Base-by-base conservation (phyloP, 2,888 invertebrate species). In the Enchytraeus crypticus region DNA sequence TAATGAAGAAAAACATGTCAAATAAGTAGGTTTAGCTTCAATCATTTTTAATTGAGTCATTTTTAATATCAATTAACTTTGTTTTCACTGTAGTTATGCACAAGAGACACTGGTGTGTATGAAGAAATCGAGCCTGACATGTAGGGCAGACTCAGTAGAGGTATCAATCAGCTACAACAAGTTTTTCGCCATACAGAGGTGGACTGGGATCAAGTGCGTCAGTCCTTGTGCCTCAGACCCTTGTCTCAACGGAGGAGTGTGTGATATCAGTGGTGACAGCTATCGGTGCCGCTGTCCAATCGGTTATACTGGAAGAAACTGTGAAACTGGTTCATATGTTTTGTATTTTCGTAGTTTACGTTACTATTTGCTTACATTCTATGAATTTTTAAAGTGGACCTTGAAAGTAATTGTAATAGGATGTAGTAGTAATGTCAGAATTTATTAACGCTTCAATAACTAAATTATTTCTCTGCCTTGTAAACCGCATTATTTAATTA, bases 191-290 rank as follows among this genome's bases (percentile, higher is more conserved):
- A 47, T 57, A 18, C 57, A 57, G 47, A 3, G 14, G 1, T 45
- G 32, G n/a, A 46, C 57, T 29, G 57, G 30, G 5, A 27, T 57
- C n/a, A 57, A 46, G 29, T 57, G 57, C 32, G 29, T 57, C 14
- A 57, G 29, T 27, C 32, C 57, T 2, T 57, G 57, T 8, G 57
- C 43, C 2, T 45, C 45, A 8, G 33, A 30, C 26, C 57, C 57
- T 2, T 57, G 57, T 45, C 57, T 46, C 45, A 43, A 57, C 14
- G 57, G 57, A 0, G 26, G 45, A 18, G 21, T 8, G 18, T 57
- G 57, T 27, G 43, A 29, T 5, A 18, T 23, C 5, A 38, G 11
- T 18, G 38, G 18, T 8, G 38, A 38, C 18, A 38, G 38, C 38
- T 38, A 38, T 18, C 8, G 11, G 11, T 38, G 38, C 38, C 38